Base-by-base conservation (phyloP, 2,888 invertebrate species). In the Sepiola atlantica region DNA sequence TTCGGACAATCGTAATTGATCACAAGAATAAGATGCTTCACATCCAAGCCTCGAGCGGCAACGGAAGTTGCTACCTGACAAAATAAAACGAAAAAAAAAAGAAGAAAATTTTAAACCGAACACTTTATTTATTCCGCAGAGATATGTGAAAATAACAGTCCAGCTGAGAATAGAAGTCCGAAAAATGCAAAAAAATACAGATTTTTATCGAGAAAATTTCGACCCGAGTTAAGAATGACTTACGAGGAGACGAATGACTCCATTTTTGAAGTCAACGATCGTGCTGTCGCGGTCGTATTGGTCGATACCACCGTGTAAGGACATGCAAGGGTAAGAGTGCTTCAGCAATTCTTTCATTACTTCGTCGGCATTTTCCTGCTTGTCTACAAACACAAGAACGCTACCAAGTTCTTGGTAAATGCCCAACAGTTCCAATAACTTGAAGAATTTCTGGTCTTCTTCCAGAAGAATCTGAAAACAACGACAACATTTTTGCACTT, bases 1-100 rank as follows among this genome's bases (percentile, higher is more conserved):
- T 99, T 99, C 0, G 99, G 99, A 96, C 99, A 99, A 97, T 99
- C 99, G 97, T 99, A 99, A 97, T 99, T 99, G 28, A 99, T 98
- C 4, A 99, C 99, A 57, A 99, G 98, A 96, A 99, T 99, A 94
- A 99, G 98, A 96, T 99, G 99, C 97, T 99, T 99, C 0, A 99
- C 99, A 97, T 99, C 99, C n/a, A 99, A 98, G 0, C 99, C 99
- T 94, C 99, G 98, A 0, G 99, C 99, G 10, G 99, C 99, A 3
- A 99, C 99, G 28, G 99, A 99, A 0, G 99, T 99, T 0, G 99
- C 99, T 12, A 99, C 97, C 98, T 98, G 96, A 14, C 96, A 95
- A 92, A 94, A 61, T 77, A 91, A 94, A 94, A 94, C 94, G 54
- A 24, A 32, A 94, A 32, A n/a, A n/a, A n/a, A 91, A 18, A 45